Percentiles rank a stretch among this genome's conserved stretches.
Conservation (phyloP, 2,888 invertebrate species). For the Liodrosophila aerea region DNA sequence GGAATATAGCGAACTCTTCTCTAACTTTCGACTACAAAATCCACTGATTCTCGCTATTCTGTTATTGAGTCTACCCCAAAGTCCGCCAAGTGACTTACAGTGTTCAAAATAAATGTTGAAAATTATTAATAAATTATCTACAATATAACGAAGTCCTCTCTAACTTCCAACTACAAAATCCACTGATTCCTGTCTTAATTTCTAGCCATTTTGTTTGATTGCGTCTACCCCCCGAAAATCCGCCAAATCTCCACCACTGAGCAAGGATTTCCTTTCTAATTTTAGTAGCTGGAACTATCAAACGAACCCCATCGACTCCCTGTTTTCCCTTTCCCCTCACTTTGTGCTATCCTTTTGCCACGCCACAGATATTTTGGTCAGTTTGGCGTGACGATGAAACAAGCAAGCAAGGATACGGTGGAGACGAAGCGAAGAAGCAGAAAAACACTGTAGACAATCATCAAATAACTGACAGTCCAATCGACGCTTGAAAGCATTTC, state of each 20-base stretch:
- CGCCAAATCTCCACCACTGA: too few species aligned
- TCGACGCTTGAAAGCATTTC: slow-evolving; percentile 53
- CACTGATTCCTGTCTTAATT: too few species aligned
- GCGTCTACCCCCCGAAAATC: not conserved
- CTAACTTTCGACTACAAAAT: too few species aligned
- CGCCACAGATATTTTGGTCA: slow-evolving; percentile 51
- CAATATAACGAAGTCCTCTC: too few species aligned
- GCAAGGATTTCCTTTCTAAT: slow-evolving; percentile 32
- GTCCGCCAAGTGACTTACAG: too few species aligned
- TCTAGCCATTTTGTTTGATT: slow-evolving; percentile 32
- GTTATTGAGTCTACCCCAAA: too few species aligned
- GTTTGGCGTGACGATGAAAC: slow-evolving; percentile 47
- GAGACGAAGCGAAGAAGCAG: slow-evolving; percentile 23
- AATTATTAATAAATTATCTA: too few species aligned
- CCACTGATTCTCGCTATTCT: too few species aligned
- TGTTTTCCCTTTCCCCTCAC: too few species aligned
- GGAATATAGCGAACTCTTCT: too few species aligned
- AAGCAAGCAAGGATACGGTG: slow-evolving; percentile 11
- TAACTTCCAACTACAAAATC: too few species aligned
- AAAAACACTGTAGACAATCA: slow-evolving; percentile 53
- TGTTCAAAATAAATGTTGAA: too few species aligned
- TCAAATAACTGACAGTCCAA: slow-evolving; percentile 64
- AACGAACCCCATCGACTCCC: slow-evolving; percentile 1
- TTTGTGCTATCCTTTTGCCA: slow-evolving; percentile 5
- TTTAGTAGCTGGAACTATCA: slow-evolving; percentile 26